Base-by-base conservation (phyloP, 1,140 invertebrate species). In the Sinella curviseta region DNA sequence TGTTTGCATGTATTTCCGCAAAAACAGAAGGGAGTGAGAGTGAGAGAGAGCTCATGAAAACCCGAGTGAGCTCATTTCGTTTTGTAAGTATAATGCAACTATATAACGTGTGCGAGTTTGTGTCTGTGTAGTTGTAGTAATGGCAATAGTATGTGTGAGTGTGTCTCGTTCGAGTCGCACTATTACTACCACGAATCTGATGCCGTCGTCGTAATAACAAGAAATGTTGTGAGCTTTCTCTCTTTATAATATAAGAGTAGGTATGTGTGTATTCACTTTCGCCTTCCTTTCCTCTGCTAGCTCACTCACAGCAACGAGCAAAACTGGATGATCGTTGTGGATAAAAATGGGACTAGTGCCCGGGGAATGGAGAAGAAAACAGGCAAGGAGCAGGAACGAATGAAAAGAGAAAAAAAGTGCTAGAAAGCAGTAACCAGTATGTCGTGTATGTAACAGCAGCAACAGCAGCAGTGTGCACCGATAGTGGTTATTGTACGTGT, bases 321-420 rank as follows among this genome's bases (percentile, higher is more conserved):
- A 48, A 65, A 65, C 57, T 17, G 57, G 24, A 65, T 65, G 57
- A 65, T 65, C 57, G 57, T 65, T 65, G 57, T 65, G 57, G 24
- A 65, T 65, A 65, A 65, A n/a, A 65, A 65, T 65, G 57, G 57
- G 57, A 65, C 57, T 65, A 65, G 57, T 65, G 57, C 57, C 57
- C 57, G 57, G 57, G 57, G 57, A 65, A 17, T 26, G 57, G 24
- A 26, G 24, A 65, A 14, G 57, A 65, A 65, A 65, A 65, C 4
- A 65, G 57, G 24, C 57, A 65, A 65, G 14, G 26, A 65, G 26
- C 57, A 65, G 57, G 8, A 65, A 26, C 16, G 57, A n/a, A 65
- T 8, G n/a, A n/a, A n/a, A n/a, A n/a, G n/a, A n/a, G n/a, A n/a
- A n/a, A n/a, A n/a, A n/a, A n/a, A n/a, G n/a, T n/a, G n/a, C n/a